Evolutionary conservation across 1,140 invertebrate genomes (phyloP), one percentile per base, ranked within the genome.

Genomic region (Zaprionus taronus): DNA sequence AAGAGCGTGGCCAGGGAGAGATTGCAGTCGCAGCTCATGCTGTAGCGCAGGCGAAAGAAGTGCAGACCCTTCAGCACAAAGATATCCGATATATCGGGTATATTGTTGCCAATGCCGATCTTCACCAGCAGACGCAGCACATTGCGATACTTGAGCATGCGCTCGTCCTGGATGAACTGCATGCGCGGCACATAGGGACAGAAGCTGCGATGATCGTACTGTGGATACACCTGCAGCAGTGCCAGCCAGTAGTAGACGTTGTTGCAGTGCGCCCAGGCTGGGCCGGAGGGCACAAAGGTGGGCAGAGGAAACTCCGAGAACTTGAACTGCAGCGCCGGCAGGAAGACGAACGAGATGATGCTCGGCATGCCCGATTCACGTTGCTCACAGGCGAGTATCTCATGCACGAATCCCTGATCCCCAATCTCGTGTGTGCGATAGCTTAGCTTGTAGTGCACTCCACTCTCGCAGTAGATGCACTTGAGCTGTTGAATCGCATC

Each of bases 401-500:
- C 81, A 26, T 83, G 81, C 14, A 83, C 72, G 31, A 83, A 83
- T 38, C 81, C 81, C 58, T 83, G 81, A 56, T 83, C 81, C 0
- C 81, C 81, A 12, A 83, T 83, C 55, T 83, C 81, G 38, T 82
- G 80, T 1, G 81, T 83, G 22, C 80, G 76, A 31, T 83, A 83
- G 38, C 12, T 79, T 1, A 83, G 31, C 49, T 63, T 66, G 53
- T 83, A 83, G 20, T 82, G 63, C 2, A 79, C 56, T 2, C 80
- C 80, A 15, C 58, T 76, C 24, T 60, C 55, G 26, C 80, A 82
- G 26, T 55, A 28, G 4, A 83, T 49, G 20, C 11, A 17, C 31
- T 64, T 60, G 15, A 79, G 38, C 0, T 62, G 63, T 5, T 34
- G 34, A 14, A 83, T 83, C 3, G 81, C 49, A 4, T 79, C 80